Evolutionary conservation across 2,113 vertebrate genomes (phyloP), one percentile per base, ranked within the genome.

Genomic region (Eolophus roseicapilla): DNA sequence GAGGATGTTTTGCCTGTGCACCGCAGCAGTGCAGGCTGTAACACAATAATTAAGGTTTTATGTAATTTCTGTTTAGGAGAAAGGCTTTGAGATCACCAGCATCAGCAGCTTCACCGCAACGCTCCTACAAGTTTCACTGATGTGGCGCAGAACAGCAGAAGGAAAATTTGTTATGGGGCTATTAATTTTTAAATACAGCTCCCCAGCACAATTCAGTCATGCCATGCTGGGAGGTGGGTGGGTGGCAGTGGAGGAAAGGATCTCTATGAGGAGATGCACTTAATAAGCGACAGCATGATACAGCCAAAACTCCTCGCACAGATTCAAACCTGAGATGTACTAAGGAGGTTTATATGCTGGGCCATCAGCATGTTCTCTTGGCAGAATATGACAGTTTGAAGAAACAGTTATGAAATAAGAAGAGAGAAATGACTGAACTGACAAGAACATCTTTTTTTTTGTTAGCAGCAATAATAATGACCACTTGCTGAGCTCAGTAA

Each of bases 361-460:
- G 55, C 69, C 93, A 88, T 91, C 95, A 95, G 86, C 90, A 83
- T 75, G 71, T 90, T 63, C 52, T 80, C 96, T 92, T 92, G 3
- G 97, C 89, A 91, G 94, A 97, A 75, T 15, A 17, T 10, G 85
- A 89, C 89, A 93, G 86, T 33, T 84, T 92, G 88, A 93, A 97
- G 94, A 87, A 92, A 95, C 9, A 75, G 88, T 88, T 94, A 82
- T 7, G 90, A 88, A 96, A 89, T 93, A 92, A 96, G 93, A 84
- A 92, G 43, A 83, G 87, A 84, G 87, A 90, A 93, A 95, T 60
- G 55, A 93, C 90, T 94, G 96, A 95, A 97, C 69, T 75, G 74
- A 86, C 67, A 96, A 86, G 97, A 96, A 94, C 87, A 97, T 93
- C 93, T 97, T 94, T 13, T 57, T 57, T 96, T 97, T 94, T 86